These are phyloP conservation scores for Ectemnius lituratus DNA, from an alignment of 2,888 invertebrate genomes.

Conservation along the genomic window DNA sequence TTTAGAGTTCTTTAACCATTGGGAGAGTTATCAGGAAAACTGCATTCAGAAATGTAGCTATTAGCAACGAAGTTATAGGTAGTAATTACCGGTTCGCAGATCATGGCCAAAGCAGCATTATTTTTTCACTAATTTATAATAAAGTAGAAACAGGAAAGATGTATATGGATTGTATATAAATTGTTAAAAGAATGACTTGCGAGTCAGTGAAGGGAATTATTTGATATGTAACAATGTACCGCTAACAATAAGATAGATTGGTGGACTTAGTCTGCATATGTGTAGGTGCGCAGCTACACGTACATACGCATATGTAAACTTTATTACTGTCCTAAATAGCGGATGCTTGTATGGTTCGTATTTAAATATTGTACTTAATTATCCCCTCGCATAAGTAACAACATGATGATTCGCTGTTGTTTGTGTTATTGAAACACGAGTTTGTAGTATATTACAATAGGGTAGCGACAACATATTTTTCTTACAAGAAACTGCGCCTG, in stretches of 20 bases:
- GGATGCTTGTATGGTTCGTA: constrained; percentile 53
- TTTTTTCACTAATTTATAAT: constrained; percentile 76
- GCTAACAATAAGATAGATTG: constrained; percentile 35
- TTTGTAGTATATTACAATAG: constrained; percentile 39
- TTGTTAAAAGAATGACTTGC: constrained; percentile 53
- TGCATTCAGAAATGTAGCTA: constrained; percentile 56
- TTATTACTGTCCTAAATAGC: constrained; percentile 39
- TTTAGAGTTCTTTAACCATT: constrained; percentile 57
- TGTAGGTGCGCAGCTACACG: constrained; percentile 28
- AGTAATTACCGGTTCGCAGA: constrained; percentile 59
- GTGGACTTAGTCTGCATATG: constrained; percentile 35
- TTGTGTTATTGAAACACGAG: constrained; percentile 44
- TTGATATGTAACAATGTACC: constrained; percentile 46
- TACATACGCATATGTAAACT: constrained; percentile 26
- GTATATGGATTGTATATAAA: constrained; percentile 71
- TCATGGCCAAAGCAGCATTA: constrained; percentile 76
- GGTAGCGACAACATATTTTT: constrained; percentile 44
- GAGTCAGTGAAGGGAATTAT: constrained; percentile 45
- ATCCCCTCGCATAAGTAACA: constrained; percentile 41
- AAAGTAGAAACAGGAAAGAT: constrained; percentile 46
- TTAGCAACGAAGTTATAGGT: constrained; percentile 61
- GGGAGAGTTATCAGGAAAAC: constrained; percentile 44
- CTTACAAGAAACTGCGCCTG: constrained; percentile 44
- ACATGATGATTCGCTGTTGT: constrained; percentile 46
- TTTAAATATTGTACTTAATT: constrained; percentile 60